Percentiles rank a stretch among this genome's conserved stretches.
Evolutionary conservation across 92 coral and sea anemone genomes (phyloP).

Genomic region (Anthopleura xanthogrammica): DNA sequence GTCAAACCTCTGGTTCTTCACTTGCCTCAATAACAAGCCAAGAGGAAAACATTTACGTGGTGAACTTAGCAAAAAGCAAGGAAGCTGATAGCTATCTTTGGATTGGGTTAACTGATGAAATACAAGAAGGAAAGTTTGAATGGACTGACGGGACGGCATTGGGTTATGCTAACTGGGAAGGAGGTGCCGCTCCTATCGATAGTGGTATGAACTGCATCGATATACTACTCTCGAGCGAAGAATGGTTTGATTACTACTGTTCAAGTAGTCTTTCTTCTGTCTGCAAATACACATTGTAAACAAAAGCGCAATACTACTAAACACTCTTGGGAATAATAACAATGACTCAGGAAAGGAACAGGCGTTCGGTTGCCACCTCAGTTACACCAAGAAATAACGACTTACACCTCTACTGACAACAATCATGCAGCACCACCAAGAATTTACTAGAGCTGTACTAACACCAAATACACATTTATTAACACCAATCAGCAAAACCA

Average conservation of each 20-base stretch:
- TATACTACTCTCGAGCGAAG: background rate
- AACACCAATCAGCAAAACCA: too few relatives aligned
- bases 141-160: slow-evolving; percentile 14
- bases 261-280: background rate
- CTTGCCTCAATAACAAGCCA: slow-evolving; percentile 3
- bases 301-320: too few relatives aligned
- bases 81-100: background rate
- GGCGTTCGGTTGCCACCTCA: too few relatives aligned
- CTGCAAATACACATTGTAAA: background rate
- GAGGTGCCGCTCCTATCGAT: background rate
- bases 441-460: too few relatives aligned
- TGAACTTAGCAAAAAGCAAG: background rate
- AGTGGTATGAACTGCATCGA: background rate
- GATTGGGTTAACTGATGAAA: slow-evolving; percentile 14
- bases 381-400: too few relatives aligned
- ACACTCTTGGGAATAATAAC: too few relatives aligned
- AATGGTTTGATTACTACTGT: background rate
- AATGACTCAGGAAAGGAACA: too few relatives aligned
- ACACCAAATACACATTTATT: too few relatives aligned
- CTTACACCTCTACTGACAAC: too few relatives aligned
- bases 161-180: slow-evolving; percentile 8
- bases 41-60: slow-evolving; percentile 2
- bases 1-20: background rate
- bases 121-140: background rate
- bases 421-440: too few relatives aligned